These are phyloP conservation scores for Leptodactylus fallax DNA, from an alignment of 2,797 vertebrate genomes.

Conservation along the genomic window DNA sequence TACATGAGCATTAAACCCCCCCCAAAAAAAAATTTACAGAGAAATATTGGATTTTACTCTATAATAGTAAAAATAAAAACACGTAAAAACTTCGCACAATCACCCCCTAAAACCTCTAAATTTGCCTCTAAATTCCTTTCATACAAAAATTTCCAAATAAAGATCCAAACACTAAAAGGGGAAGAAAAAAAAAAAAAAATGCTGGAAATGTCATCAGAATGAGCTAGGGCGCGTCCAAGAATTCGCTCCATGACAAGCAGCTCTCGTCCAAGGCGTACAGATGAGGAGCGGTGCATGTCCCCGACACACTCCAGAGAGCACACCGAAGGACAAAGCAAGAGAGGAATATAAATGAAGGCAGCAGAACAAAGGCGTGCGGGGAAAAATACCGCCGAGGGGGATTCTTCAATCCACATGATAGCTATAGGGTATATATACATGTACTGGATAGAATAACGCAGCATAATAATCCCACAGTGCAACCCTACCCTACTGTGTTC, in stretches of 20 bases:
- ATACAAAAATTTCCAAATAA: neutral
- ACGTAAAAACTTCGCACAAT: neutral
- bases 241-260: neutral
- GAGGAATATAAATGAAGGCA: neutral
- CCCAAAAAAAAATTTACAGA: neutral
- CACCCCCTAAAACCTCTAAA: neutral
- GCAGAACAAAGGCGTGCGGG: neutral
- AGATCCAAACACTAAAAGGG: neutral
- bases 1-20: no score
- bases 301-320: conserved; percentile 18
- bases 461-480: no score
- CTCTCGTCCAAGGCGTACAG: neutral
- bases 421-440: no score
- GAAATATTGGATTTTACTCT: no score
- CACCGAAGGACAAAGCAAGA: neutral
- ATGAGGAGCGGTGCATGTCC: neutral
- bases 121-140: neutral
- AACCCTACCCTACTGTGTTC: neutral
- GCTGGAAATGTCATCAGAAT: conserved; percentile 12
- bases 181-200: neutral
- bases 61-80: neutral
- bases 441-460: no score
- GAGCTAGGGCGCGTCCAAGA: neutral
- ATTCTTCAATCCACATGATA: neutral
- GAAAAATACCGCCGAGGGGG: neutral